Base-by-base conservation (phyloP, 2,888 invertebrate species). In the Nomada fabriciana region DNA sequence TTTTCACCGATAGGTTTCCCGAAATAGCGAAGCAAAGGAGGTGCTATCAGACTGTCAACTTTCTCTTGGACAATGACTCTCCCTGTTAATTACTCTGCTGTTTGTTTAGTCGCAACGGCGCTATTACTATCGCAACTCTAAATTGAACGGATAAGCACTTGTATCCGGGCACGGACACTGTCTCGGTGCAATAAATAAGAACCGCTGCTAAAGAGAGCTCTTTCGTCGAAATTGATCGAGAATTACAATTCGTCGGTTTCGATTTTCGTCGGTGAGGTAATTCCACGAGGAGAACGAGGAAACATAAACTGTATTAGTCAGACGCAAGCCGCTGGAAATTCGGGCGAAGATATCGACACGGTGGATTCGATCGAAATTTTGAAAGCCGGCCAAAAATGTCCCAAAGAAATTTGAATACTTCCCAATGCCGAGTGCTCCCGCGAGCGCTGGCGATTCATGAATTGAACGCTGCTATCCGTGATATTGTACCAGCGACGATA, bases 321-420 rank as follows among this genome's bases (percentile, higher is more conserved):
- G 82, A 53, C 59, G 20, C 23, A 53, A 47, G 59, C 15, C 55
- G 61, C 42, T 57, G 36, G 76, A 71, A 81, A 83, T 67, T 83
- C 23, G 72, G 73, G 69, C 53, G 42, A 68, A 60, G 68, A 61
- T 73, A 83, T 72, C 76, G 82, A 43, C 59, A 65, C 61, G 5
- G 29, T 55, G 59, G 23, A 55, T 61, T 60, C 60, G 69, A 78
- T 65, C 20, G 57, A 65, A 55, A 25, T 76, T 69, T 83, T 82
- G 82, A 82, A 50, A 11, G 18, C 9, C 3, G 53, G 82, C 82
- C 82, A 82, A 73, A 76, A 76, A 25, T 59, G 72, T 82, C 67
- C 53, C 71, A 25, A 9, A 25, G 81, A 80, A 76, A 53, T 82
- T 68, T 59, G 76, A 73, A 68, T 65, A 57, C 43, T 36, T 52